Evolutionary conservation across 2,888 invertebrate species (phyloP).

Genomic region (Isoperla grammatica): DNA sequence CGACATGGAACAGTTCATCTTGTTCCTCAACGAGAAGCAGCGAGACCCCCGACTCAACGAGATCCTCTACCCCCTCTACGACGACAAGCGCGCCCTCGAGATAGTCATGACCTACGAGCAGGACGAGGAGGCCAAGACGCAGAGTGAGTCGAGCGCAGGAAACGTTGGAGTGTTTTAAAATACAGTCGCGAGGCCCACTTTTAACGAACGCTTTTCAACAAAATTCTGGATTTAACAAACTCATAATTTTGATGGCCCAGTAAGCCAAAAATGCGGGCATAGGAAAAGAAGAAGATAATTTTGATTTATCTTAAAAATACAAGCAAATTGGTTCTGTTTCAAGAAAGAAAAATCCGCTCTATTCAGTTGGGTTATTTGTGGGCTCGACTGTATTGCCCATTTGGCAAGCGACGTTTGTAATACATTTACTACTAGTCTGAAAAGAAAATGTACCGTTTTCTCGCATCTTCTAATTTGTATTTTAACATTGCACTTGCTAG

Average conservation of each 20-base stretch:
- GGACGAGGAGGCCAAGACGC: conserved; percentile 64
- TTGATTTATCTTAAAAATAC: conserved; percentile 1
- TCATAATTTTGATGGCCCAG: background rate
- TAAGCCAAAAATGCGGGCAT: no score
- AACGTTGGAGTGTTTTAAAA: no score
- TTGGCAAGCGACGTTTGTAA: no score
- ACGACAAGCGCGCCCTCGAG: conserved; percentile 86
- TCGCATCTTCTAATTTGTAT: no score
- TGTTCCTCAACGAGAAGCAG: conserved; percentile 95
- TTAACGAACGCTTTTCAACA: background rate
- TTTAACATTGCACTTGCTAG: no score
- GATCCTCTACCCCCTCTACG: conserved; percentile 95
- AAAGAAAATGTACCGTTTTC: no score
- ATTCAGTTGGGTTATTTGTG: no score
- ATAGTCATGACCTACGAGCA: conserved; percentile 92
- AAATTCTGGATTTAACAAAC: background rate
- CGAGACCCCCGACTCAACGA: conserved; percentile 97
- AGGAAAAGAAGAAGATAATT: no score
- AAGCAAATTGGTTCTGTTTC: no score
- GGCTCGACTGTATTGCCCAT: no score
- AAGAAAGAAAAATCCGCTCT: background rate
- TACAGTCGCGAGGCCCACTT: background rate
- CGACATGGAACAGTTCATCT: conserved; percentile 78
- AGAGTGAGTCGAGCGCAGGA: conserved; percentile 66
- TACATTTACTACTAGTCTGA: no score